Evolutionary conservation across 64 coral and sea anemone species (phyloP).

Genomic region (Actinia equina): DNA sequence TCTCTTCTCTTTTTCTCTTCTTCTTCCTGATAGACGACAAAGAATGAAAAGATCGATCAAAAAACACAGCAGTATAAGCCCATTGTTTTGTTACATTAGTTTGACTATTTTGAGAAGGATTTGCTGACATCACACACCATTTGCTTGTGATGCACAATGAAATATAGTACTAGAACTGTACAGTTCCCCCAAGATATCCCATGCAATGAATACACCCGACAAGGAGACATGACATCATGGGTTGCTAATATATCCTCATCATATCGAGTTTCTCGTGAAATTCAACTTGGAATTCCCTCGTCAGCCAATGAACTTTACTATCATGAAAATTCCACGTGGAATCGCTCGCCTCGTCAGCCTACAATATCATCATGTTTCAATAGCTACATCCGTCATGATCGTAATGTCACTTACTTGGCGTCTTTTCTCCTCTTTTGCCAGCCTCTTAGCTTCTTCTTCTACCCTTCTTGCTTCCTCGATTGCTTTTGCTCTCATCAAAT

Average conservation of each 20-base stretch:
- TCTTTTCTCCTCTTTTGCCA: conserved; percentile 76
- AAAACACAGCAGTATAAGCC: not conserved
- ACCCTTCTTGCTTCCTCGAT: conserved; percentile 84
- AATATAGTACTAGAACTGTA: too few relatives aligned
- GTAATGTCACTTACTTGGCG: conserved; percentile 50
- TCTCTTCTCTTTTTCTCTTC: conserved; percentile 61
- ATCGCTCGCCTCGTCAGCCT: too few relatives aligned
- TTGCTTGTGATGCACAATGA: too few relatives aligned
- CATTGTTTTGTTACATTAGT: too few relatives aligned
- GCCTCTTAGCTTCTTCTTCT: conserved; percentile 78
- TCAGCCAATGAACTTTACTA: too few relatives aligned
- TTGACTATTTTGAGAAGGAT: not conserved
- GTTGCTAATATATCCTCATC: too few relatives aligned
- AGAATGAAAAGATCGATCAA: not conserved
- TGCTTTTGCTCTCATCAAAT: conserved; percentile 70
- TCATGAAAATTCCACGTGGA: too few relatives aligned
- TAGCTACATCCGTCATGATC: not conserved
- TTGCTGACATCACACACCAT: too few relatives aligned
- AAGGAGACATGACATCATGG: too few relatives aligned
- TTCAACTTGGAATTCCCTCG: too few relatives aligned
- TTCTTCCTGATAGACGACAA: conserved; percentile 60
- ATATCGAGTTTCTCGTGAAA: too few relatives aligned
- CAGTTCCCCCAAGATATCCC: not conserved
- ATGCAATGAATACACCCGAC: not conserved
- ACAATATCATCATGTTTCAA: not conserved